Evolutionary conservation across 2,888 invertebrate species (phyloP), one percentile per base, ranked within the genome.

Genomic region (Fabriciana adippe): DNA sequence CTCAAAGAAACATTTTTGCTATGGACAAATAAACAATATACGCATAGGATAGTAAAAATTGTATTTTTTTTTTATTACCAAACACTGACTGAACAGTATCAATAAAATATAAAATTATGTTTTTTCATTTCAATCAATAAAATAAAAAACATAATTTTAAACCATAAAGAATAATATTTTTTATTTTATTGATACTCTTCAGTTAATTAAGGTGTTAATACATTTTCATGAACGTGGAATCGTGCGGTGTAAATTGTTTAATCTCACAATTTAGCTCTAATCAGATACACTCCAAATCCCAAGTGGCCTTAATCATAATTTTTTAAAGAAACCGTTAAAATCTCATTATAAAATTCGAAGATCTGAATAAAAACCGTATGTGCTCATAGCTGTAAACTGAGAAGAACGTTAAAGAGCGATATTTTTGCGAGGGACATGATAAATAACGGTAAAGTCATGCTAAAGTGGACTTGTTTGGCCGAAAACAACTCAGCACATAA

Each of bases 331-430:
- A 67, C 71, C 64, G 69, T 71, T 69, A 69, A 69, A 64, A 65
- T 54, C 53, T 55, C 54, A 64, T 63, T 65, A 64, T 54, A 64
- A 59, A 64, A 59, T 63, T 55, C 50, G 60, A 68, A 67, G 59
- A 68, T 65, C 69, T 69, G 62, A 70, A 68, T 60, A 67, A 68
- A 51, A 67, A 60, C 66, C 50, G 65, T 54, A 68, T 69, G 73
- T 61, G 60, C 51, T 71, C 21, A 66, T 84, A 87, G 81, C 87
- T 84, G 87, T 87, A 85, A 82, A 85, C 79, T 76, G 72, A 76
- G 79, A 79, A 84, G 85, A 82, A 77, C 66, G 59, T 64, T 31
- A 51, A 18, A 26, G 76, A 75, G 65, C 77, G 76, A 76, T 79
- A 77, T 73, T 84, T 86, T 86, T 83, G 80, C 76, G 72, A 74